Base-by-base conservation (phyloP, 2,113 vertebrate genomes). In the Myocastor coypus region DNA sequence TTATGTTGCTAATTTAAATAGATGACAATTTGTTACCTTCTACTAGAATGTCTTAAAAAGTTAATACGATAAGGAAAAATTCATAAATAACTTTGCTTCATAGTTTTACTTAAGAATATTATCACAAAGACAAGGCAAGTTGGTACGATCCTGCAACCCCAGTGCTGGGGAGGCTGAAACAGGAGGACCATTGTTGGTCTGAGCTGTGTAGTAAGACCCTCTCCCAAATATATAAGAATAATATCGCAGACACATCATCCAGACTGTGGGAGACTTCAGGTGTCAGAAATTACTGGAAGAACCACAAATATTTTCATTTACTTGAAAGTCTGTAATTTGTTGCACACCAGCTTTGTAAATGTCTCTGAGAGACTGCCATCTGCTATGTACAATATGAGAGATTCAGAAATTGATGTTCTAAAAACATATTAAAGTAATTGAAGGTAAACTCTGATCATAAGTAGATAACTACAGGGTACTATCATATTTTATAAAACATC, bases 401-500 rank as follows among this genome's bases (percentile, higher is more conserved):
- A 92, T 78, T 83, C 66, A 80, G 20, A 68, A 55, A 8, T 78
- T 42, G 55, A 64, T 75, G 61, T 19, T 94, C 6, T 30, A 89
- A 40, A 73, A 91, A 68, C 12, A 40, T 40, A 46, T 63, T 80
- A 32, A 89, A 89, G 16, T 46, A 8, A 63, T 92, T 77, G 71
- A 93, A 71, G 42, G 11, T 63, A 30, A 86, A 59, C n/a, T 91
- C 37, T 92, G 37, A 80, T 84, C 81, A 92, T n/a, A 63, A 92
- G 82, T 34, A 28, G 10, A 17, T 50, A 68, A 22, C n/a, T 85
- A 75, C 9, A 75, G 16, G 13, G 8, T 83, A 68, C 80, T 92
- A 7, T 24, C 28, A 73, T 40, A 69, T 80, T 97, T 97, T 32
- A 61, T 26, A 90, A 75, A 73, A 77, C 24, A 61, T 61, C 26